A percentile compares a stretch with the other conserved stretches of the same genome.
phyloP scores from a whole-genome alignment of 2,113 vertebrate genomes.

The Cyprinodon tularosa region DNA sequence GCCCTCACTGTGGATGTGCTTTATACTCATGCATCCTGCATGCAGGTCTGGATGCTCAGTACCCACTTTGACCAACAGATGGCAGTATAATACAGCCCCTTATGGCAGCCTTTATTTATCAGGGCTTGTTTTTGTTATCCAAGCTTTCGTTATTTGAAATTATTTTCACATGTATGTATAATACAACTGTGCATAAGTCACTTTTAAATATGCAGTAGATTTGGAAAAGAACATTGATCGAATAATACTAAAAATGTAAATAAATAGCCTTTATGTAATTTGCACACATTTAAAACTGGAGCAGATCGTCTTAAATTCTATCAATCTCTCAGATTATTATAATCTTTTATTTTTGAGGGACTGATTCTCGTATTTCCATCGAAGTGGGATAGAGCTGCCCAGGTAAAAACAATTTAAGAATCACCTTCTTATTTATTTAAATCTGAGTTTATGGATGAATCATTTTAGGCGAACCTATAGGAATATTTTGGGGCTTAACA shows the following conservation, averaged over 20 bases:
- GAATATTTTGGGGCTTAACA: slow-evolving; percentile 4
- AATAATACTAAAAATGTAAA: slow-evolving; percentile 14
- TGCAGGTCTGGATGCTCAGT: slow-evolving; percentile 27
- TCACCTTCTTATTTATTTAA: slow-evolving; percentile 4
- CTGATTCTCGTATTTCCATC: slow-evolving; percentile 47
- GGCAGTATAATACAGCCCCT: slow-evolving; percentile 62
- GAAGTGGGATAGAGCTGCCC: slow-evolving; percentile 35
- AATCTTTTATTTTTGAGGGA: slow-evolving; percentile 25
- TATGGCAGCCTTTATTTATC: slow-evolving; percentile 32
- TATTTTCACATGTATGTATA: not conserved
- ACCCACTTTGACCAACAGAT: slow-evolving; percentile 60
- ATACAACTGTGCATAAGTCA: not conserved
- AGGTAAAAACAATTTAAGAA: slow-evolving; percentile 24
- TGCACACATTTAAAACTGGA: slow-evolving; percentile 16
- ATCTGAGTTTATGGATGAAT: not conserved
- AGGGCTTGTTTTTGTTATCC: slow-evolving; percentile 68
- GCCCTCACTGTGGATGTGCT: not conserved
- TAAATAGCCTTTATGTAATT: not conserved
- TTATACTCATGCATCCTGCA: slow-evolving; percentile 2
- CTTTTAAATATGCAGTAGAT: not conserved
- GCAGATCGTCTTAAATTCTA: slow-evolving; percentile 13
- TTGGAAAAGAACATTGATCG: not conserved
- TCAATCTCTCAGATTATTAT: slow-evolving; percentile 38
- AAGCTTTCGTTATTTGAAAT: slow-evolving; percentile 49
- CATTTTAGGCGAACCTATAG: not conserved